Percentiles rank a stretch among this genome's conserved stretches.
Evolutionary conservation across 2,888 invertebrate genomes (phyloP).

Genomic region (Pantelozetes paolii): DNA sequence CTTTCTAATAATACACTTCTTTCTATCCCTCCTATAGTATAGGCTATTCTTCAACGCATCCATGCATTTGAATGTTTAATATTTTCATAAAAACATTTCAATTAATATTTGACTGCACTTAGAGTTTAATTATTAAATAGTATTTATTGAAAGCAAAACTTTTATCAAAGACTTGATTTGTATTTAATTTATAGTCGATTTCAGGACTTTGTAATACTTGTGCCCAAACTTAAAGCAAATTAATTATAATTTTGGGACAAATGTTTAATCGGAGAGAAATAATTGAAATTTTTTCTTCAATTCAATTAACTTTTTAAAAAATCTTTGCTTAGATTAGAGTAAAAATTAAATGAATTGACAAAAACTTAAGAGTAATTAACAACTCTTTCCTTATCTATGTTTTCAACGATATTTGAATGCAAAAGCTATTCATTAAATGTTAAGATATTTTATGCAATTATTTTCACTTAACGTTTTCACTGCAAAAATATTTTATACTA

Average conservation of each 20-base stretch:
- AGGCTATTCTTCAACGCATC: not conserved
- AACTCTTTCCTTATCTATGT: not conserved
- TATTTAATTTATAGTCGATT: not conserved
- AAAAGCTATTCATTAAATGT: not conserved
- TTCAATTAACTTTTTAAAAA: constrained; percentile 11
- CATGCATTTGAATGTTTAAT: not conserved
- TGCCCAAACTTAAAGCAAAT: not conserved
- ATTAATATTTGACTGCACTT: not conserved
- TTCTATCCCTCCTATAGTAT: not conserved
- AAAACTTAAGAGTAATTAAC: constrained; percentile 12
- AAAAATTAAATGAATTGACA: not conserved
- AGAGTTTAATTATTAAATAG: not conserved
- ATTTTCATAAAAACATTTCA: not conserved
- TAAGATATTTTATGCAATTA: not conserved
- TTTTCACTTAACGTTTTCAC: not conserved
- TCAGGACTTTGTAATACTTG: not conserved
- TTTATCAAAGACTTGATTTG: not conserved
- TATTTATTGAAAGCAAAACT: not conserved
- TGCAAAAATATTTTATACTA: not conserved
- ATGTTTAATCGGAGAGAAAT: not conserved
- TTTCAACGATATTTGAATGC: not conserved
- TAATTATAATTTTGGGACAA: constrained; percentile 1
- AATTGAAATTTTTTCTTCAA: constrained; percentile 1
- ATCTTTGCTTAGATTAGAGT: not conserved
- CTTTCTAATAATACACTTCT: not conserved